Conservation (phyloP, 2,113 vertebrate species). For the Merops nubicus region DNA sequence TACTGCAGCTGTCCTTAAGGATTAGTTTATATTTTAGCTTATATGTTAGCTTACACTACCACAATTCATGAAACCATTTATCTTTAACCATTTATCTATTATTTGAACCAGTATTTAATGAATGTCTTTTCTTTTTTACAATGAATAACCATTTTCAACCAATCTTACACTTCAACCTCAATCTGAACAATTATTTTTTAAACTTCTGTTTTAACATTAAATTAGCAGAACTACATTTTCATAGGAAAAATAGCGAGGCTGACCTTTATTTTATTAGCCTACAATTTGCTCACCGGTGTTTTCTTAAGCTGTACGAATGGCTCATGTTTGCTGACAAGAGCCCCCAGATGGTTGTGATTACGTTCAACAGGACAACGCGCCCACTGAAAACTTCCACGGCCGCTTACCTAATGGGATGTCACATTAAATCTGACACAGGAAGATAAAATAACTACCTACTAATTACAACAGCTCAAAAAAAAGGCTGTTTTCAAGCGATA, state of each 20-base stretch:
- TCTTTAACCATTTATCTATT: not conserved
- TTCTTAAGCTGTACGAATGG: conserved; percentile 71
- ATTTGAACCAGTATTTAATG: not conserved
- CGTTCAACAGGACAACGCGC: conserved; percentile 68
- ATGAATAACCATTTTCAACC: conserved; percentile 21
- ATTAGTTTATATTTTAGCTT: not conserved
- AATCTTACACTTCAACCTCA: not conserved
- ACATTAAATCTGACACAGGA: conserved; percentile 63
- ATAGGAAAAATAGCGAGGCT: conserved; percentile 72
- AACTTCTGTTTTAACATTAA: conserved; percentile 60
- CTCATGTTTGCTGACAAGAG: conserved; percentile 71
- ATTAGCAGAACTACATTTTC: conserved; percentile 76
- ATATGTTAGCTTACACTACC: not conserved
- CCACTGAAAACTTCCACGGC: conserved; percentile 75
- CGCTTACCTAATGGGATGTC: conserved; percentile 72
- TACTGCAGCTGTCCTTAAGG: not conserved
- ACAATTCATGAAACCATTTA: conserved; percentile 8
- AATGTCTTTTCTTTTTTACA: not conserved
- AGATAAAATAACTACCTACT: conserved; percentile 57
- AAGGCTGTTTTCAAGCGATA: conserved; percentile 37
- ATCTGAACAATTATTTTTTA: conserved; percentile 2
- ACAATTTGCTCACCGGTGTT: conserved; percentile 84
- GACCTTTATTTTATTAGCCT: conserved; percentile 81
- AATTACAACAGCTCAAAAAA: not conserved
- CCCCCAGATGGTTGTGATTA: conserved; percentile 85